phyloP scores from a whole-genome alignment of 1,140 invertebrate genomes.

The Capitella teleta region DNA sequence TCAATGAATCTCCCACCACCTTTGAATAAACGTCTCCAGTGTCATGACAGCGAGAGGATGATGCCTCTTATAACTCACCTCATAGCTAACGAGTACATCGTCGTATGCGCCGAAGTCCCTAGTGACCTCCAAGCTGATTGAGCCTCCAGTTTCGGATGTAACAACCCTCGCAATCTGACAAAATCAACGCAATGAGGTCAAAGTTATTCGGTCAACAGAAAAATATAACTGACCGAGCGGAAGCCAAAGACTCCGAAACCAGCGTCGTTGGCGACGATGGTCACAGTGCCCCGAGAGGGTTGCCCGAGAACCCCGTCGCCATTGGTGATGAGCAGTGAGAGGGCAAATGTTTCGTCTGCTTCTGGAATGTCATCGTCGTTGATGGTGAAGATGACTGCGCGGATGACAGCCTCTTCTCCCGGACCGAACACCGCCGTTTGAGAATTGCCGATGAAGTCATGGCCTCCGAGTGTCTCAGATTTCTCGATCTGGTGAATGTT shows the following conservation, averaged over 20 bases:
- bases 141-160: not conserved
- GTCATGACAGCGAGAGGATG: not conserved
- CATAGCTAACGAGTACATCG: not conserved
- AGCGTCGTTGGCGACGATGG: slow-evolving; percentile 34
- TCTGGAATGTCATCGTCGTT: slow-evolving; percentile 31
- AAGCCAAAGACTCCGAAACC: slow-evolving; percentile 34
- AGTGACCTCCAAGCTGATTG: not conserved
- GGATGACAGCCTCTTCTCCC: not conserved
- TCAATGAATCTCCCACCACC: not conserved
- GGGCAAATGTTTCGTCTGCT: slow-evolving; percentile 23
- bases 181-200: not conserved
- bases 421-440: slow-evolving; percentile 6
- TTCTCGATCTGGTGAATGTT: slow-evolving; percentile 1
- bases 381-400: slow-evolving; percentile 25
- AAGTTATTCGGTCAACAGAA: not conserved
- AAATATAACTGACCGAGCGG: slow-evolving; percentile 2
- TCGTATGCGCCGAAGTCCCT: not conserved
- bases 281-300: slow-evolving; percentile 19
- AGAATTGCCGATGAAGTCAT: slow-evolving; percentile 10
- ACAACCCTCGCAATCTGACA: not conserved
- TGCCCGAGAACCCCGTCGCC: slow-evolving; percentile 13
- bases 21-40: not conserved
- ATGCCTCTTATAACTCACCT: not conserved
- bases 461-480: not conserved
- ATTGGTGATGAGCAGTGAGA: slow-evolving; percentile 16